Conservation (phyloP, 1,140 invertebrate genomes). For the Tetraneura akinire region DNA sequence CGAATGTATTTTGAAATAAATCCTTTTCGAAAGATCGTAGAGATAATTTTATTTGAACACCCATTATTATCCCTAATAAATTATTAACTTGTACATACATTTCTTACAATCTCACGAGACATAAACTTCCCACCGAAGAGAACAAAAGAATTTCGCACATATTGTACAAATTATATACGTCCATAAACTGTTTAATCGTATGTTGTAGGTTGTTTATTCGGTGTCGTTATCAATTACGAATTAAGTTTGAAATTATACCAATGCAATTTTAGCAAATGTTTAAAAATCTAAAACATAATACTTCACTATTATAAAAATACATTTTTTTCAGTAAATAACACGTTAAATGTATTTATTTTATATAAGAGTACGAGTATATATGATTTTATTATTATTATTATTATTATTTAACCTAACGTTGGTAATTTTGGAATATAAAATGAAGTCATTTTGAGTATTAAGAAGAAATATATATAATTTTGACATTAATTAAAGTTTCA, state of each 20-base stretch:
- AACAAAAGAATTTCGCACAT: slow-evolving; percentile 22
- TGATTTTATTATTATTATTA: no score
- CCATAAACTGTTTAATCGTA: background rate
- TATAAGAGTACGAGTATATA: no score
- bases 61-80: slow-evolving; percentile 43
- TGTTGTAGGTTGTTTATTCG: background rate
- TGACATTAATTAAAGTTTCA: no score
- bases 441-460: no score
- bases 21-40: slow-evolving; percentile 30
- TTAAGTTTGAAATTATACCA: background rate
- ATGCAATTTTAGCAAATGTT: no score
- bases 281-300: no score
- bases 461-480: no score
- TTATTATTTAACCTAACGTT: no score
- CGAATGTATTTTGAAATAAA: slow-evolving; percentile 36
- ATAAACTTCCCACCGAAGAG: background rate
- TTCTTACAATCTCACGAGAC: background rate
- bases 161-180: background rate
- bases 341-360: no score
- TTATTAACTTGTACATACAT: slow-evolving; percentile 28
- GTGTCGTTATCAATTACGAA: background rate
- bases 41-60: slow-evolving; percentile 42
- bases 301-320: no score
- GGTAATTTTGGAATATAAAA: no score
- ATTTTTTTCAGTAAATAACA: no score